Base-by-base conservation (phyloP, 2,797 vertebrate species). In the Lutjanus campechanus region DNA sequence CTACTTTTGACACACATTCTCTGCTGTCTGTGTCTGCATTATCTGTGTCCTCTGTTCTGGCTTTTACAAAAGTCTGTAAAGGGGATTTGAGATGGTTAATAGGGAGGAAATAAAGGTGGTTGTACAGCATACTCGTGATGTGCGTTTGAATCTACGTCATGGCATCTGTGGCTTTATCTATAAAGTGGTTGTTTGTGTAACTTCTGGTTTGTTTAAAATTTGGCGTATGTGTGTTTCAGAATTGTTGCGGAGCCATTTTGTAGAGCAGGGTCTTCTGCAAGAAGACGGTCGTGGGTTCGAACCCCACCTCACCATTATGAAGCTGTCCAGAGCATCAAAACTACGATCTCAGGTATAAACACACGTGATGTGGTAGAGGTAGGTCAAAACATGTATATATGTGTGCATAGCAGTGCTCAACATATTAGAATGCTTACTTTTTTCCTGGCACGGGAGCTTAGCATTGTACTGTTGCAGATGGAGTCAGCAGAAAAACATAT, bases 281-380 rank as follows among this genome's bases (percentile, higher is more conserved):
- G 96, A 93, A 90, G 97, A 96, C 67, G 90, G 80, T 60, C 95
- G 93, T 89, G 89, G 87, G 88, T 98, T 97, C 85, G 96, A 97
- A 85, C 97, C 98, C 49, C 98, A 99, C 87, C 95, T 99, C 88
- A 99, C 98, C 81, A 98, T 99, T 88, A 97, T 99, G 97, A 99
- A 99, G 89, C 93, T 98, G 77, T 98, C 97, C 66, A 97, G 94
- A 94, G 96, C 96, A 11, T 94, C 96, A 5, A 94, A 95, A 74
- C 94, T 98, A 59, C 91, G 94, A 83, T 97, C 95, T 56, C 93
- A 97, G 95, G 98, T 99, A 81, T 0, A 9, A 11, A 20, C 5
- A 36, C 8, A 13, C 2, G 1, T 22, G 29, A 19, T 7, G 20
- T 22, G 19, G 9, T 13, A 9, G 36, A 29, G 43, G 54, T 8